These are phyloP conservation scores for Gobius niger DNA, from an alignment of 2,113 vertebrate species.

Conservation along the genomic window DNA sequence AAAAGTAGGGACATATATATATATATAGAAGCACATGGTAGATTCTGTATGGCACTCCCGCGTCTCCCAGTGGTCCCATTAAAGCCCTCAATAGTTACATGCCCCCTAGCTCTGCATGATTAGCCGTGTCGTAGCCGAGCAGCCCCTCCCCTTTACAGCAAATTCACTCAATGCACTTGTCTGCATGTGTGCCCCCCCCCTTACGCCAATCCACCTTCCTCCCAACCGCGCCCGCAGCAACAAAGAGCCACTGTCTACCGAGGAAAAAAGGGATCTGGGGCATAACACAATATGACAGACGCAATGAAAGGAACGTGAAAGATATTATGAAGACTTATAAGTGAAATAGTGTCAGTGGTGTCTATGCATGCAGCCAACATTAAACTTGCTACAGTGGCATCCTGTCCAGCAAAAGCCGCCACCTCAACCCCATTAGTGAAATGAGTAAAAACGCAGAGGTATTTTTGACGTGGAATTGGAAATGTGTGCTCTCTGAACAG, in stretches of 20 bases:
- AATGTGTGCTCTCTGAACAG: neutral
- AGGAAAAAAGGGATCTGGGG: conserved; percentile 35
- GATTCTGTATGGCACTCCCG: conserved; percentile 18
- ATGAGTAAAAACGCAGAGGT: conserved; percentile 7
- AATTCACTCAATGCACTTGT: conserved; percentile 27
- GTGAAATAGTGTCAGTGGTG: no score
- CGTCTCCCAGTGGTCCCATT: conserved; percentile 51
- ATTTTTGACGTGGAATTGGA: neutral
- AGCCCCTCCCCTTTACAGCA: conserved; percentile 33
- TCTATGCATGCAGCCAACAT: conserved; percentile 2
- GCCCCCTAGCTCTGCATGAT: conserved; percentile 23
- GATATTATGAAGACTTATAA: neutral
- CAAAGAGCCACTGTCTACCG: conserved; percentile 66
- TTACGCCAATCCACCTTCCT: conserved; percentile 20
- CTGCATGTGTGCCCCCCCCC: conserved; percentile 27
- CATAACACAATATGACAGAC: conserved; percentile 52
- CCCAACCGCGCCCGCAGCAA: conserved; percentile 49
- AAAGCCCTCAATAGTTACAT: conserved; percentile 39
- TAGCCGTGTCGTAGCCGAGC: conserved; percentile 28
- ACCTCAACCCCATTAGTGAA: neutral
- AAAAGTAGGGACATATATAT: neutral
- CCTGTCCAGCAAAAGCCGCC: neutral
- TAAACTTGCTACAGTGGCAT: neutral
- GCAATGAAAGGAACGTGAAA: conserved; percentile 40
- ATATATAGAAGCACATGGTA: conserved; percentile 27